These are phyloP conservation scores for Cuculus canorus DNA, from an alignment of 2,797 vertebrate species.

Conservation along the genomic window DNA sequence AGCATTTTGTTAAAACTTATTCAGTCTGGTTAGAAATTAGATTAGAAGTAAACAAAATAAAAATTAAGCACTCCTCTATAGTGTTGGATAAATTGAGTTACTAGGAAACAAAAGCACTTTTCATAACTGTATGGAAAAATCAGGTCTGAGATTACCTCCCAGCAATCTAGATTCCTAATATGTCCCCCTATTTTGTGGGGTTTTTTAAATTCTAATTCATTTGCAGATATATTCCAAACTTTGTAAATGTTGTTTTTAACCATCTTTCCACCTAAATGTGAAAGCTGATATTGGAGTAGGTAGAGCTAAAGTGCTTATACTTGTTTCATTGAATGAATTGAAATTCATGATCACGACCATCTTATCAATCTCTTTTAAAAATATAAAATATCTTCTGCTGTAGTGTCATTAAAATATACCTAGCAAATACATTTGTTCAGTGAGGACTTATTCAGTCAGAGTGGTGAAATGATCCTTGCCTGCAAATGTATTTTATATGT, in stretches of 20 bases:
- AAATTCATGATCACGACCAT: background rate
- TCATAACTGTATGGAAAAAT: background rate
- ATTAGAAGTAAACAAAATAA: background rate
- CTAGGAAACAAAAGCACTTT: background rate
- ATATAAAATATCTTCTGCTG: background rate
- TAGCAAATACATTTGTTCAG: background rate
- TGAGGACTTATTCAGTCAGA: background rate
- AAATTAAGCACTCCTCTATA: background rate
- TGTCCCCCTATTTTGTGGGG: background rate
- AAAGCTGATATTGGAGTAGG: background rate
- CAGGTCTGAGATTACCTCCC: background rate
- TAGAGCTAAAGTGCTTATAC: background rate
- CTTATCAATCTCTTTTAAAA: background rate
- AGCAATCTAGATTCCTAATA: background rate
- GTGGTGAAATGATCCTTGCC: background rate
- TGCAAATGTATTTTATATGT: background rate
- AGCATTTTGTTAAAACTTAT: background rate
- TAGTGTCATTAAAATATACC: background rate
- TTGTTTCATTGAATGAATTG: background rate
- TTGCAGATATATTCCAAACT: background rate
- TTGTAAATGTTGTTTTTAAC: background rate
- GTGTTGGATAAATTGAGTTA: background rate
- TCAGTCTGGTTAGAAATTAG: background rate
- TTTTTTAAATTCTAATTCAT: background rate
- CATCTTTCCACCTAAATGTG: background rate